A percentile compares a stretch with the other conserved stretches of the same genome.
These are phyloP conservation scores for Chymomyza procnemis DNA, from an alignment of 2,888 invertebrate species.

Conservation along the genomic window DNA sequence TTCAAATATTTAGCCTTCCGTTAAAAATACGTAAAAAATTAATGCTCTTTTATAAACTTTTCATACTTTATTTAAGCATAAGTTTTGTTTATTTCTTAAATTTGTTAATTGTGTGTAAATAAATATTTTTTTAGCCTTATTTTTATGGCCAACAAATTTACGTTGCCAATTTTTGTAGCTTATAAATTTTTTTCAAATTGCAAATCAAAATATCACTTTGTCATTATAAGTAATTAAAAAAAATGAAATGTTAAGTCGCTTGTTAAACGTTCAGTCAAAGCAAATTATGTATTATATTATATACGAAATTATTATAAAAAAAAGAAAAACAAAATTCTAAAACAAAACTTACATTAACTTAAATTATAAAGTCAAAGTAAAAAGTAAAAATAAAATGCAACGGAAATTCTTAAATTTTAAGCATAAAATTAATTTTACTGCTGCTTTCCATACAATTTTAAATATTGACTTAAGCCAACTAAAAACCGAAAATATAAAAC, in stretches of 20 bases:
- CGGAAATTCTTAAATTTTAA: slow-evolving; percentile 51
- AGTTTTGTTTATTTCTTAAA: slow-evolving; percentile 28
- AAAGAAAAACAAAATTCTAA: slow-evolving; percentile 29
- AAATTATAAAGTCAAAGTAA: slow-evolving; percentile 29
- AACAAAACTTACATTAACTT: slow-evolving; percentile 32
- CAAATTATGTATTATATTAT: slow-evolving; percentile 66
- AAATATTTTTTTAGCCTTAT: slow-evolving; percentile 28
- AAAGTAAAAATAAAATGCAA: slow-evolving; percentile 6
- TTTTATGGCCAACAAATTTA: slow-evolving; percentile 7
- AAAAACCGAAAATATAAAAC: slow-evolving; percentile 27
- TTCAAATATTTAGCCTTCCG: background rate
- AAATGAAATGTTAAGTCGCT: slow-evolving; percentile 36
- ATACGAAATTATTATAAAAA: slow-evolving; percentile 33
- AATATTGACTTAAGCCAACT: slow-evolving; percentile 55
- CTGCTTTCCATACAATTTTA: slow-evolving; percentile 70
- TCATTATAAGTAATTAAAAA: slow-evolving; percentile 27
- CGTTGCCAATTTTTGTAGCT: background rate
- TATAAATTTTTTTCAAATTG: slow-evolving; percentile 13
- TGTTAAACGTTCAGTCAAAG: slow-evolving; percentile 51
- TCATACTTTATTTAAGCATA: slow-evolving; percentile 42
- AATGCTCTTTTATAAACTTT: slow-evolving; percentile 57
- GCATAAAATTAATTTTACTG: slow-evolving; percentile 60
- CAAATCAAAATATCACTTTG: slow-evolving; percentile 51
- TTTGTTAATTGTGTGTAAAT: slow-evolving; percentile 64
- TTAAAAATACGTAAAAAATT: slow-evolving; percentile 40